phyloP scores from a whole-genome alignment of 2,113 vertebrate species.

The Oenanthe melanoleuca region DNA sequence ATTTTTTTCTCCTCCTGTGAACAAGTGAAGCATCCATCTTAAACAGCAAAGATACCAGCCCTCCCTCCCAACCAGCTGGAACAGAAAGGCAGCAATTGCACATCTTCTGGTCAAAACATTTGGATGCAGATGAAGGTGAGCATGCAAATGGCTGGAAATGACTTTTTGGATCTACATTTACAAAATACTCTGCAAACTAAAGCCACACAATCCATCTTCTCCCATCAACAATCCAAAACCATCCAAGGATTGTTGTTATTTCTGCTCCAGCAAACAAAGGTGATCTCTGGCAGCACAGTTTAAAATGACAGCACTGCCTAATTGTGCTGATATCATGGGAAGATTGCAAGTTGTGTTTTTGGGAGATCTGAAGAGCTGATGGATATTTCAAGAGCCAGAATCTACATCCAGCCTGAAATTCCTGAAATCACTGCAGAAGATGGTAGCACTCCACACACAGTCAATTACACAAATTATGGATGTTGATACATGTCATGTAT shows the following conservation, averaged over 20 bases:
- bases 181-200: neutral
- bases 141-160: neutral
- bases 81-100: neutral
- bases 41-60: neutral
- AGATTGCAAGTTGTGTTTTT: neutral
- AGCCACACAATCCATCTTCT: neutral
- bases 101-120: neutral
- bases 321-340: neutral
- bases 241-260: neutral
- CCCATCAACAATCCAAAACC: neutral
- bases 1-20: constrained; percentile 64
- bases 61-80: neutral
- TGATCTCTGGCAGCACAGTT: neutral
- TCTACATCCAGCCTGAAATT: neutral
- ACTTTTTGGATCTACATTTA: neutral
- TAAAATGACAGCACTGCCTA: neutral
- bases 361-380: neutral
- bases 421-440: neutral
- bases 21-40: constrained; percentile 45
- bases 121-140: neutral
- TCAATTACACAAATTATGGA: neutral
- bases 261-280: neutral
- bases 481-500: neutral
- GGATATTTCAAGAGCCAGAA: neutral
- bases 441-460: fast-evolving